phyloP scores from a whole-genome alignment of 1,140 invertebrate genomes.

The Penaeus indicus region DNA sequence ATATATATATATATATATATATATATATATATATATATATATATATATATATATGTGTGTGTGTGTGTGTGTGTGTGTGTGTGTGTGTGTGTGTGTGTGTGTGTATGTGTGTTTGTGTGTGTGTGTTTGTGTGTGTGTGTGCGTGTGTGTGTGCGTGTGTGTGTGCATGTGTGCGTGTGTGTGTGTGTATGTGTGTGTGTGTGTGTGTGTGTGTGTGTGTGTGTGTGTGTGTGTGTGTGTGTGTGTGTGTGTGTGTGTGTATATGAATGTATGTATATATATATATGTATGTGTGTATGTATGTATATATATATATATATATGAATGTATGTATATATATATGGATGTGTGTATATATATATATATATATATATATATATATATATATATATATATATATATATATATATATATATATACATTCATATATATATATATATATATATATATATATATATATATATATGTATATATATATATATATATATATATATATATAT shows the following conservation, averaged over 20 bases:
- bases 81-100: neutral
- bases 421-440: neutral
- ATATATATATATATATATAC: neutral
- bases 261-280: neutral
- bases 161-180: neutral
- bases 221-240: too few species aligned
- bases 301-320: neutral
- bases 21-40: neutral
- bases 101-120: too few species aligned
- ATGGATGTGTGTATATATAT: neutral
- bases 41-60: neutral
- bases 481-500: neutral
- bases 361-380: neutral
- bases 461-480: neutral
- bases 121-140: neutral
- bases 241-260: neutral
- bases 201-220: too few species aligned
- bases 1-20: conserved; percentile 8
- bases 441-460: neutral
- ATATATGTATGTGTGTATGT: neutral
- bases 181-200: too few species aligned
- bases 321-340: neutral
- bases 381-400: neutral
- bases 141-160: neutral
- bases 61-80: neutral